These are phyloP conservation scores for Lasiurus borealis DNA, from an alignment of 2,113 vertebrate species.

Conservation along the genomic window DNA sequence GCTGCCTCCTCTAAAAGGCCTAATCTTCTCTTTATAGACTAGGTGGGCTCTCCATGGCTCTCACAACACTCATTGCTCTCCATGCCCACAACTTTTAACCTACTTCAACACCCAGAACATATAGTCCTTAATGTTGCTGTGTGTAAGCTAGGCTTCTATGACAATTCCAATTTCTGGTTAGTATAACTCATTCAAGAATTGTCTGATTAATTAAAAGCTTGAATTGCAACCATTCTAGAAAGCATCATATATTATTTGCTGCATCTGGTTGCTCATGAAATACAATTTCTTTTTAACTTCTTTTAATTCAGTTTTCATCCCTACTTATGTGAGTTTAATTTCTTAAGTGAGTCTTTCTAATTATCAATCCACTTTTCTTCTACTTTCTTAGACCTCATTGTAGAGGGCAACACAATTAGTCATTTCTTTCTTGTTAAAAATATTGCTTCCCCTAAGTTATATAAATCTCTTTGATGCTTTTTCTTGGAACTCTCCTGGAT, in stretches of 20 bases:
- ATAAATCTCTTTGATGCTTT: not conserved
- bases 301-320: not conserved
- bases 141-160: not conserved
- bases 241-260: not conserved
- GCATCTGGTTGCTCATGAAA: not conserved
- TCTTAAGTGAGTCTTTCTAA: not conserved
- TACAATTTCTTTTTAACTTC: not conserved
- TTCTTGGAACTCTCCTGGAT: not conserved
- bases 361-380: not conserved
- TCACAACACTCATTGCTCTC: rapidly evolving
- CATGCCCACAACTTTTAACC: rapidly evolving
- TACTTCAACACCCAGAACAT: not conserved
- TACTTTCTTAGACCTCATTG: not conserved
- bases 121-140: not conserved
- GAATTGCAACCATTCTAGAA: not conserved
- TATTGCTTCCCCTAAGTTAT: not conserved
- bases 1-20: not conserved
- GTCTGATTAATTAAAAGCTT: not conserved
- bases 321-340: not conserved
- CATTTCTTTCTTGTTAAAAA: conserved; percentile 3
- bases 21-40: too few species aligned
- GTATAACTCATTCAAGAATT: not conserved
- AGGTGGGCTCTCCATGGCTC: not conserved
- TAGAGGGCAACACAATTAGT: not conserved
- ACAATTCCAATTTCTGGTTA: not conserved